These are phyloP conservation scores for Fregata magnificens DNA, from an alignment of 2,113 vertebrate genomes.

Conservation along the genomic window DNA sequence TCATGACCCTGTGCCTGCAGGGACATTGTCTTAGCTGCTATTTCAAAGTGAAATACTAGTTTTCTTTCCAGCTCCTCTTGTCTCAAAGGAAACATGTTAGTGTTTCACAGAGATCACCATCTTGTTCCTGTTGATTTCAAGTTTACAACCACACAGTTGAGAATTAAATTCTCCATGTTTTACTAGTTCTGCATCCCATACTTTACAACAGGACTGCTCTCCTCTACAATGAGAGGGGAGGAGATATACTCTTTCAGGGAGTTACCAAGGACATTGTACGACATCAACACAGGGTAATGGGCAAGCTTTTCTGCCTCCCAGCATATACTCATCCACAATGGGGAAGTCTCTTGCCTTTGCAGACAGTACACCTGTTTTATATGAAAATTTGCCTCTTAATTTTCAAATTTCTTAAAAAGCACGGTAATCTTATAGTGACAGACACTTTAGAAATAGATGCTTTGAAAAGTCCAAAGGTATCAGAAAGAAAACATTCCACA, in stretches of 20 bases:
- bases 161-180: background rate
- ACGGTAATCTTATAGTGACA: background rate
- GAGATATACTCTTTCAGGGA: background rate
- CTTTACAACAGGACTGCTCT: background rate
- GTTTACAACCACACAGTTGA: background rate
- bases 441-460: background rate
- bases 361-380: background rate
- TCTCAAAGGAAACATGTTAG: background rate
- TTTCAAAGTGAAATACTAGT: background rate
- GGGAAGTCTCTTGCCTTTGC: background rate
- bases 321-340: background rate
- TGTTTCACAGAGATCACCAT: background rate
- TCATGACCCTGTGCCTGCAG: background rate
- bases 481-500: background rate
- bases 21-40: background rate
- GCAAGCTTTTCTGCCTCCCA: background rate
- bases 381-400: background rate
- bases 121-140: background rate
- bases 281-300: background rate
- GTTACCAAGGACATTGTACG: background rate
- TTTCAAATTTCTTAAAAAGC: background rate
- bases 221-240: background rate
- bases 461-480: background rate
- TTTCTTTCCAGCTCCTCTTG: background rate
- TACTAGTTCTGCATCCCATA: background rate